Evolutionary conservation across 2,797 vertebrate genomes (phyloP), one percentile per base, ranked within the genome.

Genomic region (Chaetodon trifasciatus): DNA sequence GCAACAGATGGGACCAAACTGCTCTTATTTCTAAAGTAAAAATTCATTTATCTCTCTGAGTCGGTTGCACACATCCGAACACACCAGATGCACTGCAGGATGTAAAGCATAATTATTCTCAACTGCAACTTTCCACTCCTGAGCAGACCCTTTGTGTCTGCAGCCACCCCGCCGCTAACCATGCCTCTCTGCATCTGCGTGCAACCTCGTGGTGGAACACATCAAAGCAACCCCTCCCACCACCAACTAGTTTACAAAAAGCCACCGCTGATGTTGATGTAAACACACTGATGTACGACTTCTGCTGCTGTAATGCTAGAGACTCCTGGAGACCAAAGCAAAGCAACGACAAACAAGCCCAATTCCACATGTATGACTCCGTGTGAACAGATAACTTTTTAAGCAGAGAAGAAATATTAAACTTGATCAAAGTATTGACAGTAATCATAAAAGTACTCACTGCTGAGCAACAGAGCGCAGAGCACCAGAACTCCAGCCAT

Each of bases 131-230:
- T 94, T 93, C 93, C 89, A 85, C 87, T 85, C 53, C 67, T 77
- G 89, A 84, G 88, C 89, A 89, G 84, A 81, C 62, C 83, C 92
- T 95, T 94, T 95, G 93, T 94, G 92, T 92, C 84, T 92, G 84
- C 85, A 85, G 88, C 87, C 77, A 28, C 46, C 76, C 49, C 53
- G 55, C 79, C 46, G 55, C 84, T 68, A 85, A 78, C 65, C 70
- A 55, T 66, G 58, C 76, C 63, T 77, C 42, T 74, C 7, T 73
- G 28, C 76, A 72, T 89, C 70, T 76, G 69, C 40, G 53, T 74
- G 67, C 77, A 77, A 53, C 79, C 44, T 81, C 83, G 63, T 72
- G 78, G 76, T 55, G 28, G n/a, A 72, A 19, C 76, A 79, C 76
- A 86, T 81, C 62, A 84, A 82, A 87, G 76, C 24, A 55, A 63